Evolutionary conservation across 2,888 invertebrate species (phyloP), one percentile per base, ranked within the genome.

Genomic region (Parnassius glacialis): DNA sequence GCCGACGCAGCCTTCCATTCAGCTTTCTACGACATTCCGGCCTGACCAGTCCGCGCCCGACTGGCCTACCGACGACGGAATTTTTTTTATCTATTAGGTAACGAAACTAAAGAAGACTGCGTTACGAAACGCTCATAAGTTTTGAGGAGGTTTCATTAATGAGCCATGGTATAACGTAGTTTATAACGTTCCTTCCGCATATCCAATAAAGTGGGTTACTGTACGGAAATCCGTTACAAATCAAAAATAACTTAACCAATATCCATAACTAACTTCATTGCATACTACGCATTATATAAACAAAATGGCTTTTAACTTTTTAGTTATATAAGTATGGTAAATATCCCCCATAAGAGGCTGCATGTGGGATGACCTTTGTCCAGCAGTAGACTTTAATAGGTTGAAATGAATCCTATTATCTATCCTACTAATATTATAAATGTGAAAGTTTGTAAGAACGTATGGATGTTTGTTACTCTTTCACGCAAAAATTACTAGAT

Each of bases 21-120:
- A 79, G 83, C 85, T 85, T 85, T 85, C 85, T 81, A 81, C 76
- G 64, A 57, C 81, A 84, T 84, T 83, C 85, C 79, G 74, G 80
- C 75, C 72, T 59, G 79, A 83, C 84, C 74, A 74, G 84, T 81
- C 73, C 56, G 70, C 54, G 70, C 65, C 69, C 57, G 69, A 68
- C 69, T 64, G 55, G 54, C 56, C 25, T 44, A 10, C 51, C n/a
- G 51, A 13, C 50, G 44, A 12, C 52, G 42, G 47, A 51, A 43
- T 9, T 16, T 57, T 53, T 20, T 48, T 44, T 55, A 61, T 52
- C 56, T 57, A 57, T 61, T 61, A 57, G 52, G 57, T 57, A 61
- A 61, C 61, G 13, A 57, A 57, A 61, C 47, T 47, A 48, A 57
- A 57, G 57, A 43, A 47, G 61, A 42, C 13, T 52, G 10, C 56